phyloP scores from a whole-genome alignment of 1,140 invertebrate species.

The Pantala flavescens region DNA sequence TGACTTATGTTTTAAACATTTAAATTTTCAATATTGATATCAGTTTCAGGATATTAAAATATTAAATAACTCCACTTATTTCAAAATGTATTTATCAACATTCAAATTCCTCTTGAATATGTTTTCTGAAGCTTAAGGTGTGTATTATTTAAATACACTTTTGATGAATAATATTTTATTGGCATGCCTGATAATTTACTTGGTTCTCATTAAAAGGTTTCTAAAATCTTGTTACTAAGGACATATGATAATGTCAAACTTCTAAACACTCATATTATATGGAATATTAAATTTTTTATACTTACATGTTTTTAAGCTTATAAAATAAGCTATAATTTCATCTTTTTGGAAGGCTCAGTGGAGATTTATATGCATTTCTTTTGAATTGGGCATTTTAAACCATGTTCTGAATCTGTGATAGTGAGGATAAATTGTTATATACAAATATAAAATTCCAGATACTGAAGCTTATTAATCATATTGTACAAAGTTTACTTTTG shows the following conservation, averaged over 20 bases:
- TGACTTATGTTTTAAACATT: background rate
- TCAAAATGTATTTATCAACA: too few relatives aligned
- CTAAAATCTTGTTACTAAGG: too few relatives aligned
- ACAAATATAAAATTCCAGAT: background rate
- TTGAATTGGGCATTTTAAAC: background rate
- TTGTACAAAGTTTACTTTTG: background rate
- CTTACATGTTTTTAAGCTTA: background rate
- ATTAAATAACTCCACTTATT: too few relatives aligned
- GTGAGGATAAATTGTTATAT: background rate
- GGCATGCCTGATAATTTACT: too few relatives aligned
- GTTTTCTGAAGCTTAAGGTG: too few relatives aligned
- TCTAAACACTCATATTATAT: too few relatives aligned
- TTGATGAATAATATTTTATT: too few relatives aligned
- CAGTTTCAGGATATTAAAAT: too few relatives aligned
- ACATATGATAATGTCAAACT: too few relatives aligned
- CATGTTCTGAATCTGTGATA: background rate
- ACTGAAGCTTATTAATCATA: background rate
- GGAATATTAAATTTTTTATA: background rate
- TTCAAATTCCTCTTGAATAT: too few relatives aligned
- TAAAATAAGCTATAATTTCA: background rate
- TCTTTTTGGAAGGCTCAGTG: background rate
- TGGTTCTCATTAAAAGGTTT: too few relatives aligned
- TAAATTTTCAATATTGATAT: background rate
- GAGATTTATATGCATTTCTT: background rate
- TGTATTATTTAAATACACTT: too few relatives aligned